Base-by-base conservation (phyloP, 2,888 invertebrate species). In the Agrotis segetum region DNA sequence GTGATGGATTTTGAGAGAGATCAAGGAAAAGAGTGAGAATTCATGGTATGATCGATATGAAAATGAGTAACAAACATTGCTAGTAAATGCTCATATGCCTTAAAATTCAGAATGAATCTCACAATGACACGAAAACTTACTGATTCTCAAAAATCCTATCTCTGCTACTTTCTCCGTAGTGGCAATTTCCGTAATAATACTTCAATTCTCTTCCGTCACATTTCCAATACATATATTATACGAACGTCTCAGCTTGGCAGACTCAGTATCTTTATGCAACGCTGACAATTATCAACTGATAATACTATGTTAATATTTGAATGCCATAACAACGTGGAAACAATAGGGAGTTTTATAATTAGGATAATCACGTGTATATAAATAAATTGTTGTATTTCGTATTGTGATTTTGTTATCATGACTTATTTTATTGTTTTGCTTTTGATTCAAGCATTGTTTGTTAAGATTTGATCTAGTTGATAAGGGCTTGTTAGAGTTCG, bases 291-390 rank as follows among this genome's bases (percentile, higher is more conserved):
- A 59, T n/a, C 5, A 49, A 67, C 58, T 65, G 58, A 62, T 73
- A 68, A 47, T 47, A 46, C 50, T 62, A 62, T 73, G 64, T 58
- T 49, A 67, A 67, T 82, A 72, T 73, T 72, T 77, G 73, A 73
- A 67, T 82, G 62, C 58, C 63, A 63, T 73, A 68, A 52, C 16
- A 68, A 29, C 50, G 63, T 77, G 19, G 67, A 75, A 78, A 67
- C 81, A 81, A 83, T 69, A 59, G 73, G 52, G 19, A 60, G 65
- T 71, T 77, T 74, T 79, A 83, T 71, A 71, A 67, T 71, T 70
- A 79, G 65, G 34, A 53, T 56, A 52, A 67, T 71, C 53, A 77
- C 72, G 72, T 82, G 77, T 60, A 21, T n/a, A 16, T 13, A 46
- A 34, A 53, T 59, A 47, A 47, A 66, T 5, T 56, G 6, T 52